phyloP scores from a whole-genome alignment of 37 sponge, comb jelly and placozoan species.

The Spongia lamella region DNA sequence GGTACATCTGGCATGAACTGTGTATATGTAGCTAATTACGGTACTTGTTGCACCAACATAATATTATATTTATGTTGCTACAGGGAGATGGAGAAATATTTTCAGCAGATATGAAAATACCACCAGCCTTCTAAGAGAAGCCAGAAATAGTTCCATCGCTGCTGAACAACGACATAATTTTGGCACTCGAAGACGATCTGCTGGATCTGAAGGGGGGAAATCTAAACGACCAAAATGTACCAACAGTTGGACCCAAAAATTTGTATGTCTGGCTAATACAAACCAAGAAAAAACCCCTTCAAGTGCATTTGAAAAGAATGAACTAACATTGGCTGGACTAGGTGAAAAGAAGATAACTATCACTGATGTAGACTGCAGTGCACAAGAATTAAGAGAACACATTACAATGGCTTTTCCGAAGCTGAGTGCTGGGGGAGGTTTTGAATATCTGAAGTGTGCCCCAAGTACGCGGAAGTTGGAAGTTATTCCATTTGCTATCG shows the following conservation, averaged over 20 bases:
- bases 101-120: no score
- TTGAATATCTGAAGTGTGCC: conserved; percentile 35
- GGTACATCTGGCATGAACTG: no score
- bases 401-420: conserved; percentile 21
- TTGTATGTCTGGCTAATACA: conserved; percentile 17
- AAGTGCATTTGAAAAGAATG: conserved; percentile 12
- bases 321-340: conserved; percentile 20
- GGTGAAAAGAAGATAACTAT: conserved; percentile 27
- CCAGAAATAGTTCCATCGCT: no score
- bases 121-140: no score
- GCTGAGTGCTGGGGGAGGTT: conserved; percentile 30
- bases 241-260: conserved; percentile 21
- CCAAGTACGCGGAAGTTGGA: conserved; percentile 37
- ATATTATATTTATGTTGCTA: no score
- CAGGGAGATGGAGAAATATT: no score
- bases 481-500: conserved; percentile 4
- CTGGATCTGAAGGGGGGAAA: no score
- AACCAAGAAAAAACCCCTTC: conserved; percentile 8
- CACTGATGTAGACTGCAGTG: conserved; percentile 20
- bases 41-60: no score
- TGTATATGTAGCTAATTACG: no score
- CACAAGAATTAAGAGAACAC: conserved; percentile 9
- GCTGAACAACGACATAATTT: no score
- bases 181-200: no score
- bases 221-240: no score